A percentile compares a stretch with the other conserved stretches of the same genome.
These are phyloP conservation scores for Pangasianodon hypophthalmus DNA, from an alignment of 2,113 vertebrate genomes.

Conservation along the genomic window DNA sequence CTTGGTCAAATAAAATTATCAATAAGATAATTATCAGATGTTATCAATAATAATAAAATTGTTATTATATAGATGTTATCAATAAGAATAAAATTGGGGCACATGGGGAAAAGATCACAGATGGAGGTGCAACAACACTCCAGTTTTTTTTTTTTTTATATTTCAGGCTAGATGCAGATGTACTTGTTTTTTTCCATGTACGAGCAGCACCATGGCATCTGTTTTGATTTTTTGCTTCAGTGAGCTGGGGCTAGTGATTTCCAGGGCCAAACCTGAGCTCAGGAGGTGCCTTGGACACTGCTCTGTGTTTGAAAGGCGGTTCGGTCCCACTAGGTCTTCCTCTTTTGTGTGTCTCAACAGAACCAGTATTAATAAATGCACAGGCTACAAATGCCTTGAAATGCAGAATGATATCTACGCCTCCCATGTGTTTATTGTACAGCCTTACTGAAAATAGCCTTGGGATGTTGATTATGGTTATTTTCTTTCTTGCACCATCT, in stretches of 20 bases:
- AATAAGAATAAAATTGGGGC: not conserved
- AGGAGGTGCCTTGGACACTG: constrained; percentile 5
- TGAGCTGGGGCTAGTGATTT: not conserved
- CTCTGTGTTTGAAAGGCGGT: constrained; percentile 18
- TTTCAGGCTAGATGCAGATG: constrained; percentile 19
- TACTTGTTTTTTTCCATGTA: constrained; percentile 18
- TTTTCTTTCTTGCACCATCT: constrained; percentile 46
- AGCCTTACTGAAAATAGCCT: not conserved
- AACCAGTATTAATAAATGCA: constrained; percentile 41
- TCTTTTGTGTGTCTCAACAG: constrained; percentile 37
- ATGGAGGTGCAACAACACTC: not conserved
- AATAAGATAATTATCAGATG: too few relatives aligned
- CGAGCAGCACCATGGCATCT: constrained; percentile 1
- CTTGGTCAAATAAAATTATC: not conserved
- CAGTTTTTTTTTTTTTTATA: not conserved
- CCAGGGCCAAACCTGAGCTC: constrained; percentile 23
- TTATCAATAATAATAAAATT: too few relatives aligned
- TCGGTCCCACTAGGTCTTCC: constrained; percentile 31
- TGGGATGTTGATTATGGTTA: constrained; percentile 7
- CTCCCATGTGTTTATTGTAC: constrained; percentile 40
- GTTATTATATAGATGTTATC: too few relatives aligned
- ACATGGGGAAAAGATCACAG: not conserved
- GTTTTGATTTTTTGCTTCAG: constrained; percentile 37
- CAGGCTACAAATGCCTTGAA: constrained; percentile 45
- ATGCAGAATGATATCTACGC: constrained; percentile 35